Conservation (phyloP, 1,140 invertebrate species). For the Macrobrachium rosenbergii region DNA sequence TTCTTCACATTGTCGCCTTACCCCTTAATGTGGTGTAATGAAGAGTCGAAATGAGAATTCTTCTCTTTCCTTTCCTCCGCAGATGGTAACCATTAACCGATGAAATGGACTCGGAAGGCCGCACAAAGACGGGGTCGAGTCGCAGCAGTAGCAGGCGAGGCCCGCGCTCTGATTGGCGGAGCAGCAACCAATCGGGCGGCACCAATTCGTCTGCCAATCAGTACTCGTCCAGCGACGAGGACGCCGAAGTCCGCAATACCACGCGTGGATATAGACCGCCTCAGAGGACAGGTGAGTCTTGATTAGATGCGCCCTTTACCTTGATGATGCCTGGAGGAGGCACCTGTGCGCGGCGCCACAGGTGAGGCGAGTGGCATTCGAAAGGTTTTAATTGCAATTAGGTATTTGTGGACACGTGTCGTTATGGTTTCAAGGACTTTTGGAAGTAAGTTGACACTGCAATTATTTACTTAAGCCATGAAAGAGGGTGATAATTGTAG, state of each 20-base stretch:
- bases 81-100: constrained; percentile 47
- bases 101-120: constrained; percentile 58
- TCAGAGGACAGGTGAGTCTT: constrained; percentile 51
- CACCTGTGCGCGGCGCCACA: too few species aligned
- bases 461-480: too few species aligned
- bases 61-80: neutral
- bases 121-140: constrained; percentile 52
- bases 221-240: constrained; percentile 57
- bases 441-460: too few species aligned
- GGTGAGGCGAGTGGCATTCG: too few species aligned
- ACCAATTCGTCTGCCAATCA: constrained; percentile 54
- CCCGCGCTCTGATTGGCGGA: constrained; percentile 57
- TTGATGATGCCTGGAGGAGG: neutral
- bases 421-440: too few species aligned
- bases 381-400: too few species aligned
- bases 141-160: constrained; percentile 54
- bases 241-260: constrained; percentile 51
- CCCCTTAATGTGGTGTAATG: too few species aligned
- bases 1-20: too few species aligned
- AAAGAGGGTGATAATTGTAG: too few species aligned
- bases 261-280: constrained; percentile 42
- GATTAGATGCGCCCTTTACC: neutral
- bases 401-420: too few species aligned
- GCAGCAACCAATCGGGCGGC: constrained; percentile 58
- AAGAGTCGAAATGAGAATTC: neutral